Base-by-base conservation (phyloP, 2,797 vertebrate species). In the Pipistrellus pygmaeus region DNA sequence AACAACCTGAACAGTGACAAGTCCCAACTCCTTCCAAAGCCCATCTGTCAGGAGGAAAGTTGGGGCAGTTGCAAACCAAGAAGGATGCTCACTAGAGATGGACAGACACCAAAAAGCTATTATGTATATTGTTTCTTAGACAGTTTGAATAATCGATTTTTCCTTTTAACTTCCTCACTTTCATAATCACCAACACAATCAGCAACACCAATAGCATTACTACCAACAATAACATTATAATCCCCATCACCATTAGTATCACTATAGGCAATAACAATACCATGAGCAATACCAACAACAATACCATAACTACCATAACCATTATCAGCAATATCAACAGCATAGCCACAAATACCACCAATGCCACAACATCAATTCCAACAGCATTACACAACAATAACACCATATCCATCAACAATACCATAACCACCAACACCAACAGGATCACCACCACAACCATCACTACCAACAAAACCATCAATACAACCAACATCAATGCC, bases 21-120 rank as follows among this genome's bases (percentile, higher is more conserved):
- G 9, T 1, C 3, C 13, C 1, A 1, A 2, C 15, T 14, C 3
- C 20, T 17, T 32, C 32, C 17, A 1, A 14, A 13, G 15, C 0
- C n/a, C 1, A 0, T 8, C 30, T 1, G 5, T 30, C 10, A 17
- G 35, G 6, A 30, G 15, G 27, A 4, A 9, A 27, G 23, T 10
- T 3, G 5, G 21, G 17, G 5, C 0, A 13, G 18, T 4, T 6
- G 5, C 30, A 7, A 30, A 27, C 13, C 20, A 17, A 53, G n/a
- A 27, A 25, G 21, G 14, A 1, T 66, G 21, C 13, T 71, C 32
- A 3, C 17, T 9, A 30, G 51, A 38, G 77, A 8, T 8, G 2
- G 1, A 20, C 30, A 6, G 46, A 35, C 20, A 17, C 32, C 57
- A 55, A 20, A 13, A 6, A 30, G 6, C 20, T 41, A 25, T 44